Evolutionary conservation across 2,113 vertebrate genomes (phyloP), one percentile per base, ranked within the genome.

Genomic region (Prionailurus viverrinus): DNA sequence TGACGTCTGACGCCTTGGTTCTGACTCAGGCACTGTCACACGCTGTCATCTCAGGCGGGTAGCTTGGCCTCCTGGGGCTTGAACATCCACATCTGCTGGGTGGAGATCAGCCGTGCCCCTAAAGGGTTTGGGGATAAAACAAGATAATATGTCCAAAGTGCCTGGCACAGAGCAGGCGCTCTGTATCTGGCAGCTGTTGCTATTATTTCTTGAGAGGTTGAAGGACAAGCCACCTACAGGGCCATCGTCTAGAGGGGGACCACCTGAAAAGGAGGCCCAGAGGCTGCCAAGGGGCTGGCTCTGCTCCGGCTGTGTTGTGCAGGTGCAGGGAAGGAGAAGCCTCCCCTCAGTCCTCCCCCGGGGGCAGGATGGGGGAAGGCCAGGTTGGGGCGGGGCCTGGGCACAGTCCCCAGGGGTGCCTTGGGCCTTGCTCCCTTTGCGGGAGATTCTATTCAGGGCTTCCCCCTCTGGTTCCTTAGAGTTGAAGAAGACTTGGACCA

Each of bases 401-500:
- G 18, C 55, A 39, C 11, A 15, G 63, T 2, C 1, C 21, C 58
- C 58, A 23, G 58, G 58, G 21, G 19, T 61, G 58, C 58, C 33
- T 9, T 29, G 13, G 51, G 15, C 16, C 51, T 87, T 41, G 48
- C 27, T 29, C 14, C 29, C 39, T 19, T 29, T 11, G 10, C 1
- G 3, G 36, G 8, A 23, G 51, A 5, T 23, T 23, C 5, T 51
- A 14, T 71, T 94, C 91, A 97, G 16, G 27, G 39, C 31, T n/a
- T 61, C 7, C 83, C 53, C 87, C 19, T 96, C 98, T 96, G 97
- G 18, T 98, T 98, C 16, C 90, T 78, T 96, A 99, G 99, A 97
- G 98, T 99, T 48, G 99, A 99, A 97, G 99, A 99, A 39, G 99
- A 99, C 96, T 98, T 99, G 94, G 99, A 99, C 94, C 99, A 99